A percentile compares a stretch with the other conserved stretches of the same genome.
Evolutionary conservation across 2,888 invertebrate species (phyloP).

Genomic region (Eumacrocentrus americanus): DNA sequence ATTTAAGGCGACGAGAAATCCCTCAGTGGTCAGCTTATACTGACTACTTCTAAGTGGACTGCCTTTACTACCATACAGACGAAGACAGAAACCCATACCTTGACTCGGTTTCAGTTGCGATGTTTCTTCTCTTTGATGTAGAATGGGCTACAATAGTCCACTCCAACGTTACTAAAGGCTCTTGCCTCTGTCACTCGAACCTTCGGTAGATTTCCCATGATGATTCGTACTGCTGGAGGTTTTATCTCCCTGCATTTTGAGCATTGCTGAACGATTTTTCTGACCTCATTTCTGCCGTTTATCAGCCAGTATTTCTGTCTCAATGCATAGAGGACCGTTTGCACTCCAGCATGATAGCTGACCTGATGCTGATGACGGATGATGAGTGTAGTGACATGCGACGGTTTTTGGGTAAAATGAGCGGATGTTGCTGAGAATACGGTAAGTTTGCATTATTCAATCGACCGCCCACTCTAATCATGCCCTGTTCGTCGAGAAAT

Average conservation of each 20-base stretch:
- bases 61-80: slow-evolving; percentile 48
- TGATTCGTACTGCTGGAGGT: slow-evolving; percentile 29
- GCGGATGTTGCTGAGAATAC: slow-evolving; percentile 30
- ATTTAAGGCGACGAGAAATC: slow-evolving; percentile 46
- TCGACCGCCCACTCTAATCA: slow-evolving; percentile 33
- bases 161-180: slow-evolving; percentile 40
- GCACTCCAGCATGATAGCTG: slow-evolving; percentile 38
- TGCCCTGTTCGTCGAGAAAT: slow-evolving; percentile 22
- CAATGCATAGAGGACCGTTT: slow-evolving; percentile 32
- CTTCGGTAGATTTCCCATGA: slow-evolving; percentile 43
- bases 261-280: slow-evolving; percentile 42
- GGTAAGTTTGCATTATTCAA: slow-evolving; percentile 25
- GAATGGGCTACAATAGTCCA: too few species aligned
- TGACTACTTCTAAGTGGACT: slow-evolving; percentile 48
- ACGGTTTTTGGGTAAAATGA: slow-evolving; percentile 26
- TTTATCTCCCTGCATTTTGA: too few species aligned
- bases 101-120: slow-evolving; percentile 25
- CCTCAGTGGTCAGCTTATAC: slow-evolving; percentile 43
- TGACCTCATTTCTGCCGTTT: slow-evolving; percentile 36
- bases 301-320: slow-evolving; percentile 47
- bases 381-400: slow-evolving; percentile 15
- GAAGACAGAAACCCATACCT: slow-evolving; percentile 39
- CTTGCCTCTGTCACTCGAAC: slow-evolving; percentile 30
- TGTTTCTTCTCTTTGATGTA: slow-evolving; percentile 38
- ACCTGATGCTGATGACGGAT: not conserved